phyloP scores from a whole-genome alignment of 92 coral and sea anemone genomes.

The Bergia puertoricense region DNA sequence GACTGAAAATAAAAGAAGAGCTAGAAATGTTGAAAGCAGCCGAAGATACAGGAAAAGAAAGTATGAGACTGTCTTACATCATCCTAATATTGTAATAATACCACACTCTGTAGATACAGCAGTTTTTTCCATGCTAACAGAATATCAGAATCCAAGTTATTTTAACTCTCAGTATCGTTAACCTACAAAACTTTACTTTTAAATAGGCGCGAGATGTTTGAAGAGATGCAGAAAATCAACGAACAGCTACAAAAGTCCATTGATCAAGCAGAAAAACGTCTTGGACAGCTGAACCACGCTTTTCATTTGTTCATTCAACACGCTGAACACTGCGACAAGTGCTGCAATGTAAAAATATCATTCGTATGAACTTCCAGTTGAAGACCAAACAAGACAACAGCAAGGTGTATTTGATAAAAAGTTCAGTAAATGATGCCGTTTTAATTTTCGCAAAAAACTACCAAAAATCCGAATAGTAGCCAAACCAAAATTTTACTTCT shows the following conservation, averaged over 20 bases:
- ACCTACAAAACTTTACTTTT: background rate
- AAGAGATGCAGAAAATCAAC: conserved; percentile 71
- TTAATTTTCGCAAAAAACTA: no score
- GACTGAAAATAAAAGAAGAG: conserved; percentile 84
- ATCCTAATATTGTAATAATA: background rate
- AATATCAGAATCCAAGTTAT: background rate
- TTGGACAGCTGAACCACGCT: conserved; percentile 71
- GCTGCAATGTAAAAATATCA: conserved; percentile 73
- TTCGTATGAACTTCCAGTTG: conserved; percentile 45
- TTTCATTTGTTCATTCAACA: conserved; percentile 84
- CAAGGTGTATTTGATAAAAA: no score
- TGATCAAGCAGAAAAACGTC: conserved; percentile 69
- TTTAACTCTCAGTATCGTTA: no score
- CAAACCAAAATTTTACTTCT: no score
- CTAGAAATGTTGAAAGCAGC: conserved; percentile 90
- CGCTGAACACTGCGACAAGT: conserved; percentile 76
- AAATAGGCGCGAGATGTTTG: conserved; percentile 67
- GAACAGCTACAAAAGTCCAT: conserved; percentile 71
- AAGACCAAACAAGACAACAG: background rate
- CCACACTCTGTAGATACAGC: no score
- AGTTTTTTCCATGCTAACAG: background rate
- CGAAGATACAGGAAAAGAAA: conserved; percentile 85
- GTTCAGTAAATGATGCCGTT: no score
- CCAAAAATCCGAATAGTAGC: no score
- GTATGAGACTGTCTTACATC: conserved; percentile 36